Evolutionary conservation across 2,797 vertebrate genomes (phyloP), one percentile per base, ranked within the genome.

Genomic region (Remorina albescens): DNA sequence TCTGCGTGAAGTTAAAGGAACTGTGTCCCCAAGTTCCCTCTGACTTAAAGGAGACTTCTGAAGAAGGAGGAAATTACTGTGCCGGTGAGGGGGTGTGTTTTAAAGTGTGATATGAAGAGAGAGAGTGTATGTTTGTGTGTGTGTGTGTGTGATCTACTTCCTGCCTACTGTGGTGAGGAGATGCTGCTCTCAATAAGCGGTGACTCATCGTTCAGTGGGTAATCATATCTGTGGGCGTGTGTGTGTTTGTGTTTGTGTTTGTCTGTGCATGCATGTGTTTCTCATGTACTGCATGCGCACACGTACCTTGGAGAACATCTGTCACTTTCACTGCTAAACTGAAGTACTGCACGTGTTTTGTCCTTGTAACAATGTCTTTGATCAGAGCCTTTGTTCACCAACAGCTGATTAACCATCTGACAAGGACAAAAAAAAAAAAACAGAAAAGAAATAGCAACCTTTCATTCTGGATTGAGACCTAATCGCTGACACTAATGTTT

Each of bases 191-290:
- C 54, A 73, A 41, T 76, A 42, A 63, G 71, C 57, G 51, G 6
- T 88, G 81, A 90, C 60, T 90, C 88, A 82, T 65, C 3, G 4
- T 62, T 74, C 66, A 54, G 42, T 65, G 54, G 46, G 56, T 74
- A 71, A 41, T 39, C 21, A 13, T 63, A 21, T 76, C 0, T 55
- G 0, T 55, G 39, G 62, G 60, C 0, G 3, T 25, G 19, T 11
- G 10, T 23, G 55, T 23, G 34, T 39, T 21, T 28, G 47, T 50
- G n/a, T n/a, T n/a, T n/a, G n/a, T n/a, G n/a, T n/a, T n/a, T n/a
- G 21, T 42, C 6, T 41, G 4, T n/a, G 25, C 26, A 12, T 55
- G 8, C 39, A 9, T 37, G 65, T 50, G 32, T 56, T 19, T 55
- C 21, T 54, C 54, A 15, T 9, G 36, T n/a, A 8, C 37, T 37